Evolutionary conservation across 2,113 vertebrate species (phyloP).

Genomic region (Etheostoma spectabile): DNA sequence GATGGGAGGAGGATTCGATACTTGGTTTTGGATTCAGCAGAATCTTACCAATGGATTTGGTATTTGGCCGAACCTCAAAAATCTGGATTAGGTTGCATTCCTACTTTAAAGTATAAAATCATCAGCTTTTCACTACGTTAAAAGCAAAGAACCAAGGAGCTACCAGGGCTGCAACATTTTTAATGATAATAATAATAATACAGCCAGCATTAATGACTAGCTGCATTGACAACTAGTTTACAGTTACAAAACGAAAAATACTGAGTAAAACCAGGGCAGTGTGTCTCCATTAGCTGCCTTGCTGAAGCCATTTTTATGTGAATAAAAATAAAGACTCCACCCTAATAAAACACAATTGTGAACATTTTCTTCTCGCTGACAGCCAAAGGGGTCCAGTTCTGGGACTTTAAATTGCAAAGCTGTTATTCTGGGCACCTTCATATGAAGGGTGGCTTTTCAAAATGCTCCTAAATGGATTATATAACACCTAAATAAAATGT

Average conservation of each 20-base stretch:
- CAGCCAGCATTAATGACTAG: constrained; percentile 1
- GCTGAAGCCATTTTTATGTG: constrained; percentile 66
- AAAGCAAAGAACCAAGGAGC: not conserved
- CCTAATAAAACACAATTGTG: constrained; percentile 76
- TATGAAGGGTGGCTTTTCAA: constrained; percentile 53
- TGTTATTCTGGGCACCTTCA: constrained; percentile 72
- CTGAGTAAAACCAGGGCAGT: constrained; percentile 54
- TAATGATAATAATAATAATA: not conserved
- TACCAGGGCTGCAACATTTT: not conserved
- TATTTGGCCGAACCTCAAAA: no score
- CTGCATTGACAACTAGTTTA: constrained; percentile 7
- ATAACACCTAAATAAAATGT: constrained; percentile 63
- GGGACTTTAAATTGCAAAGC: constrained; percentile 60
- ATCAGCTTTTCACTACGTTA: not conserved
- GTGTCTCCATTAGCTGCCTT: constrained; percentile 54
- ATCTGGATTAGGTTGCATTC: no score
- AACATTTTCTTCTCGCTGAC: constrained; percentile 65
- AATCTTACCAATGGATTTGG: no score
- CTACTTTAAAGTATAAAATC: no score
- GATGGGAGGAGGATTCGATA: no score
- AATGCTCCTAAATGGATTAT: constrained; percentile 64
- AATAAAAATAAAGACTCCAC: constrained; percentile 71
- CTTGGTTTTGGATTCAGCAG: no score
- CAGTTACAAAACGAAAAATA: constrained; percentile 3
- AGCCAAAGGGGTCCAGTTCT: constrained; percentile 66